Evolutionary conservation across 2,113 vertebrate genomes (phyloP), one percentile per base, ranked within the genome.

Genomic region (Oxyura jamaicensis): DNA sequence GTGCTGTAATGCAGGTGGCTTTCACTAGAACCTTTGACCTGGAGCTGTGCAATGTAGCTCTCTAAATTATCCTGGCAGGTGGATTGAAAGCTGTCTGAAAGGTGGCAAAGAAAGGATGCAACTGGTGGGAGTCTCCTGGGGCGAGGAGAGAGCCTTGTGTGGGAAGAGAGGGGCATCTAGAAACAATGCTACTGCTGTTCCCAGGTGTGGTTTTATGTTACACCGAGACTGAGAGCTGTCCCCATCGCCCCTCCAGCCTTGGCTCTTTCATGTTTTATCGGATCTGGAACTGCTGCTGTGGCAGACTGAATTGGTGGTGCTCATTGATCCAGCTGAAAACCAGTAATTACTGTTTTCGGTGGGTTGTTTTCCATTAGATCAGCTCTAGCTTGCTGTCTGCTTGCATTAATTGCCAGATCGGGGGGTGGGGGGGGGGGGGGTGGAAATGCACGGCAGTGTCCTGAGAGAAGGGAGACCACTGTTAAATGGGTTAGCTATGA

Each of bases 41-140:
- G 50, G 44, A 68, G 71, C 25, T 83, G 74, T 28, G 55, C 81
- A 60, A 69, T 2, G 4, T 10, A 80, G 48, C 44, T 53, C 91
- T 91, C 78, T 89, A 85, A 83, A 90, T 96, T 87, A 73, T 29
- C 18, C 75, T 90, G 78, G 67, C 85, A 94, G 87, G 78, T 95
- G 72, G 91, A 85, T 85, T 79, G 83, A 69, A 87, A 93, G 71
- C 88, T 88, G 59, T 69, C 59, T 73, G 81, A 89, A 82, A 91
- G 82, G 53, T 8, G 3, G 25, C 15, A 39, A 79, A 83, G 63
- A 88, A 74, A 74, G 36, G 75, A 8, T 85, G 50, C 69, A 60
- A 25, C 67, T 85, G 74, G 58, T 73, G 74, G 26, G 39, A 91
- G 58, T 90, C 41, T 85, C 58, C 71, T 55, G 19, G 63, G 68